Conservation (phyloP, 2,113 vertebrate species). For the Solea senegalensis region DNA sequence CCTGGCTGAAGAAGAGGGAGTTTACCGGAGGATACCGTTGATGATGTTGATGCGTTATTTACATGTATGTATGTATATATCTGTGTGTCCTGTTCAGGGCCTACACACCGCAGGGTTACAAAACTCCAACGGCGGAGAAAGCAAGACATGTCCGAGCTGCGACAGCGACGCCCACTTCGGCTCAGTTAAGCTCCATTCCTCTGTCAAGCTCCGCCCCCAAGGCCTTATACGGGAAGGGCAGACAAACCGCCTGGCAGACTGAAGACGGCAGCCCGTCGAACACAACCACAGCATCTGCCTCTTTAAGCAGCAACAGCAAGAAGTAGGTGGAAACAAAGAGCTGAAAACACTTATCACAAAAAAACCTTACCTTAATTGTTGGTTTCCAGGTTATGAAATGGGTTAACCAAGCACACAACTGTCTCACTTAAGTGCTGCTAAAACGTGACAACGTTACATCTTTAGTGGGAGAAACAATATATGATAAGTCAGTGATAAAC, state of each 20-base stretch:
- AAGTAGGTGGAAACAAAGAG: conserved; percentile 56
- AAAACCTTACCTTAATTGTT: not conserved
- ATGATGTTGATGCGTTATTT: not conserved
- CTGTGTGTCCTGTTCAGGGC: conserved; percentile 59
- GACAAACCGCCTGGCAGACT: conserved; percentile 77
- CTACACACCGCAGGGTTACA: conserved; percentile 86
- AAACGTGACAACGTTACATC: no score
- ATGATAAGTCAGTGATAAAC: no score
- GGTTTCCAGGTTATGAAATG: no score
- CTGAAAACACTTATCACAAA: not conserved
- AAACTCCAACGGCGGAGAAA: conserved; percentile 78
- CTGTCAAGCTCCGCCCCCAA: conserved; percentile 90
- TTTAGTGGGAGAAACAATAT: no score
- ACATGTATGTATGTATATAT: accelerated
- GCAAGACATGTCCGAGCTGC: conserved; percentile 75
- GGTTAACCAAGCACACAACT: no score
- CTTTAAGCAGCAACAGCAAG: conserved; percentile 75
- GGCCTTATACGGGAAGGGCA: conserved; percentile 85
- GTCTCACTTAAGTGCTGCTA: no score
- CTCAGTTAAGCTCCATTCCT: conserved; percentile 75
- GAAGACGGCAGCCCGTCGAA: conserved; percentile 73
- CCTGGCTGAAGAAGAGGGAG: no score
- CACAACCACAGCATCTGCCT: conserved; percentile 40
- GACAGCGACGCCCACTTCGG: conserved; percentile 70
- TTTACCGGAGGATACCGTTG: no score